Conservation (phyloP, 2,113 vertebrate genomes). For the Pao palembangensis region DNA sequence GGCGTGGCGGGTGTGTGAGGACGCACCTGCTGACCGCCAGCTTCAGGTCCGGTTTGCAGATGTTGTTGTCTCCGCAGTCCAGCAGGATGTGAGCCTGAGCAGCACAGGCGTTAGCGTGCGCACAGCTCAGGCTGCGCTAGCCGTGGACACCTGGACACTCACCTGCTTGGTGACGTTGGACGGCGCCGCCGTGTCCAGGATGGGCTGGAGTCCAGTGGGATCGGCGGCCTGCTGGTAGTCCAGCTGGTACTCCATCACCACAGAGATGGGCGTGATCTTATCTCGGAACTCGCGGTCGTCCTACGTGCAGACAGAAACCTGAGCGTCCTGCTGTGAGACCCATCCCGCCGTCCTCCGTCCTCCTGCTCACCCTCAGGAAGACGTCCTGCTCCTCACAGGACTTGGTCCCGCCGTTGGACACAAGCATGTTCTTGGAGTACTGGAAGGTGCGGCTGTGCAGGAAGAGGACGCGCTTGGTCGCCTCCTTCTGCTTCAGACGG, state of each 20-base stretch:
- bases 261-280: constrained; percentile 93
- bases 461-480: constrained; percentile 89
- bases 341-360: no score
- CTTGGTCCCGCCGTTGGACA: constrained; percentile 71
- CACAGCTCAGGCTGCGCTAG: no score
- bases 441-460: constrained; percentile 76
- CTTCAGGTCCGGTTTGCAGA: constrained; percentile 90
- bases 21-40: constrained; percentile 83
- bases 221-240: constrained; percentile 83
- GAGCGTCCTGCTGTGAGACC: not conserved
- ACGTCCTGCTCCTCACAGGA: constrained; percentile 87
- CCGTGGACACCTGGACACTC: constrained; percentile 15
- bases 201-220: constrained; percentile 82
- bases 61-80: constrained; percentile 93
- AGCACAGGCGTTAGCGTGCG: no score
- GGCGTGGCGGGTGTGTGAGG: no score
- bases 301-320: constrained; percentile 56
- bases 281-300: constrained; percentile 94
- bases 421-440: constrained; percentile 86
- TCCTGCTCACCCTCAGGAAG: constrained; percentile 81
- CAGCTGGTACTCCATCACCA: constrained; percentile 90
- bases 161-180: constrained; percentile 93
- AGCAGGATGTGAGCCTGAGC: constrained; percentile 89
- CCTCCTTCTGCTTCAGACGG: constrained; percentile 93
- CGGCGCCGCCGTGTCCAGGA: constrained; percentile 85